These are phyloP conservation scores for Molanna angustata DNA, from an alignment of 2,888 invertebrate genomes.

Conservation along the genomic window DNA sequence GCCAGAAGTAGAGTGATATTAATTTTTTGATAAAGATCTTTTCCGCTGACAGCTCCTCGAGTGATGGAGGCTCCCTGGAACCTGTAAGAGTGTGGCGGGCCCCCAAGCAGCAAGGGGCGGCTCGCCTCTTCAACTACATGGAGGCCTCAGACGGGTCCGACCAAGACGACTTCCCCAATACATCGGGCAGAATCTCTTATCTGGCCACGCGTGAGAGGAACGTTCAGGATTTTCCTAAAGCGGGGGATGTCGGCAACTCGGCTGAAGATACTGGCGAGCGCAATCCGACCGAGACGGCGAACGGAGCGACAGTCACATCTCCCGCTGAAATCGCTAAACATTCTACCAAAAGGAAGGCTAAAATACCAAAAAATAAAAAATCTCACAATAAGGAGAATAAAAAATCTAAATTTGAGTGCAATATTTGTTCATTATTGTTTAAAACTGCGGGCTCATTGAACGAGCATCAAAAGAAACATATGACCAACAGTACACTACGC, in stretches of 20 bases:
- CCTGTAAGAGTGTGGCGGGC: conserved; percentile 39
- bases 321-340: conserved; percentile 43
- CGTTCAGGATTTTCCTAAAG: conserved; percentile 63
- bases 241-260: conserved; percentile 54
- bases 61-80: conserved; percentile 36
- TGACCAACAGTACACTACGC: conserved; percentile 46
- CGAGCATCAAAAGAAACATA: conserved; percentile 40
- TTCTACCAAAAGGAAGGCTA: conserved; percentile 34
- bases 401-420: conserved; percentile 45
- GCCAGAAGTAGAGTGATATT: conserved; percentile 34
- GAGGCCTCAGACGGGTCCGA: conserved; percentile 65
- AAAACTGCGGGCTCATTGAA: conserved; percentile 47
- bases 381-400: conserved; percentile 32
- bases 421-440: conserved; percentile 46
- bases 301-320: conserved; percentile 40
- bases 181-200: conserved; percentile 38
- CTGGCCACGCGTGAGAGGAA: conserved; percentile 22
- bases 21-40: conserved; percentile 35
- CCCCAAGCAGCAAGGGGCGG: conserved; percentile 60
- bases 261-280: conserved; percentile 37
- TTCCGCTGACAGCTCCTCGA: conserved; percentile 33
- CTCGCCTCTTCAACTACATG: conserved; percentile 69
- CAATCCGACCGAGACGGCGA: conserved; percentile 32
- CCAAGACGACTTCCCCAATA: conserved; percentile 31
- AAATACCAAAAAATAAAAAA: conserved; percentile 30